Evolutionary conservation across 2,888 invertebrate genomes (phyloP).

Genomic region (Norana najaformis): DNA sequence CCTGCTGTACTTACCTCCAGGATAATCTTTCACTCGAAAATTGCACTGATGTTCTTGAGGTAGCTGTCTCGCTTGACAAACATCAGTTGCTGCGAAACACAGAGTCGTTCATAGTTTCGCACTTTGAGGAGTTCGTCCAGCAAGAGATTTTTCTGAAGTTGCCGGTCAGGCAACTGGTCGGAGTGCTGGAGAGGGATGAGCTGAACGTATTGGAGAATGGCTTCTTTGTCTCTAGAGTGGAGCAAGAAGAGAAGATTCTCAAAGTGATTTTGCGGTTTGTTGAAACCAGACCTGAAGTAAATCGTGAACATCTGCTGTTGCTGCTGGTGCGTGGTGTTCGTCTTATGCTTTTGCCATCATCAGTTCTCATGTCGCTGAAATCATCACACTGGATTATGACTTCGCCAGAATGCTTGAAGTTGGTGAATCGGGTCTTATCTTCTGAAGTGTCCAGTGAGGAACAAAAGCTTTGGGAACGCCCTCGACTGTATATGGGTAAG

Average conservation of each 20-base stretch:
- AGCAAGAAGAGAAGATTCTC: slow-evolving; percentile 17
- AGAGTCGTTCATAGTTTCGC: not conserved
- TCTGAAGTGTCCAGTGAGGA: not conserved
- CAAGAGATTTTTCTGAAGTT: not conserved
- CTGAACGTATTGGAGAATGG: not conserved
- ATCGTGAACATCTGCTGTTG: not conserved
- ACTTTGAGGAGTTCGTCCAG: not conserved
- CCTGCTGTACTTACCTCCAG: not conserved
- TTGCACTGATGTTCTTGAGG: not conserved
- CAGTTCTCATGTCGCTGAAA: not conserved
- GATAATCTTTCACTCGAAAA: not conserved
- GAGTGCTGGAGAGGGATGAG: slow-evolving; percentile 9
- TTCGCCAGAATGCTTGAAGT: not conserved
- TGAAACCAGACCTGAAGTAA: not conserved
- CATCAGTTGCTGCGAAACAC: not conserved
- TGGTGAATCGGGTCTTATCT: not conserved
- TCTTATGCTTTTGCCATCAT: not conserved
- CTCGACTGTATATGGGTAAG: not conserved
- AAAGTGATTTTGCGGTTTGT: slow-evolving; percentile 2
- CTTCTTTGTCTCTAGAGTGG: not conserved
- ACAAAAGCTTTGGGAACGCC: not conserved
- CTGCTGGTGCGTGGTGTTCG: not conserved
- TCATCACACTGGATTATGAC: not conserved
- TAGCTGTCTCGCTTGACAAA: not conserved
- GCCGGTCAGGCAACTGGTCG: not conserved